phyloP scores from a whole-genome alignment of 2,888 invertebrate genomes.

The Drosophila koepferae region DNA sequence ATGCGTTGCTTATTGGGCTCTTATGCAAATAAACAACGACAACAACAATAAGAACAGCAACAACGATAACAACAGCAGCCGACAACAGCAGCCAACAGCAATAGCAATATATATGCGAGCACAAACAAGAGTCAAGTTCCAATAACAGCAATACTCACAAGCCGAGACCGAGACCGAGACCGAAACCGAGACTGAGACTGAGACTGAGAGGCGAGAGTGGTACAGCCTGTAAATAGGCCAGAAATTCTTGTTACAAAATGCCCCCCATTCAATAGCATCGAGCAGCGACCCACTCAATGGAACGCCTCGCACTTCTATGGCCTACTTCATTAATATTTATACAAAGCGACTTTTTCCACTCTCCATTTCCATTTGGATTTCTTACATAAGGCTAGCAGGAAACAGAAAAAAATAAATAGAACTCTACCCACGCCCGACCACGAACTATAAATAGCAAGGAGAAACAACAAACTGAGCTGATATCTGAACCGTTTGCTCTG shows the following conservation, averaged over 20 bases:
- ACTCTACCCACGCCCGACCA: not conserved
- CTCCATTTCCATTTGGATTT: constrained; percentile 50
- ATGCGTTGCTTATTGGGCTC: constrained; percentile 61
- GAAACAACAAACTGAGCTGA: constrained; percentile 28
- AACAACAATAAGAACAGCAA: constrained; percentile 26
- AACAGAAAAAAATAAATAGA: not conserved
- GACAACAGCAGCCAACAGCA: not conserved
- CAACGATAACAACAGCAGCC: no score
- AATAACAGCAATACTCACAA: constrained; percentile 52
- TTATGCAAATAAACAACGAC: constrained; percentile 70
- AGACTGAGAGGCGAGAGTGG: not conserved
- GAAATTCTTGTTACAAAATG: constrained; percentile 75
- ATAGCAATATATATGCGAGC: constrained; percentile 9
- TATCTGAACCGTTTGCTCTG: constrained; percentile 49
- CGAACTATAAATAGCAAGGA: constrained; percentile 56
- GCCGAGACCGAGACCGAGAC: not conserved
- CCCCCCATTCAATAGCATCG: constrained; percentile 55
- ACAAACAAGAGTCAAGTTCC: constrained; percentile 40
- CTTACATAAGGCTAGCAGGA: constrained; percentile 36
- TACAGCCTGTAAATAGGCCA: constrained; percentile 70
- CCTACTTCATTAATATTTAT: constrained; percentile 80
- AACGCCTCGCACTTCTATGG: constrained; percentile 66
- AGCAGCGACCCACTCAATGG: constrained; percentile 44
- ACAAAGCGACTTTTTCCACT: constrained; percentile 54
- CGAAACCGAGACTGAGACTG: not conserved